Conservation (phyloP, 2,888 invertebrate genomes). For the Drosophila barbarae region DNA sequence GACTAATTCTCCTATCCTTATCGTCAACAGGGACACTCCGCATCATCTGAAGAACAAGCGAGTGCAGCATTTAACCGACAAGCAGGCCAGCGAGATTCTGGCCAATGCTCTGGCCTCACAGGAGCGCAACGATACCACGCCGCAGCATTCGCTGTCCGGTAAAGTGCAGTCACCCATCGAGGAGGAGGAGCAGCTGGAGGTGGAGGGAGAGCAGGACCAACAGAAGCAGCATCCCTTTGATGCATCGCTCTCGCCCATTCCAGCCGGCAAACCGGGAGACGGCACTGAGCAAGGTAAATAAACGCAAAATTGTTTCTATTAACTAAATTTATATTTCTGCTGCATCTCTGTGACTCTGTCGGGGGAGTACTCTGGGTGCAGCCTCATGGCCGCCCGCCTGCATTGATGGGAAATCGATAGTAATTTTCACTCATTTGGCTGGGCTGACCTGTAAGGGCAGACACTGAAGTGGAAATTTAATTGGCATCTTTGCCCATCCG, state of each 20-base stretch:
- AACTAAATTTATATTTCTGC: conserved; percentile 27
- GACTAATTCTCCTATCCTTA: neutral
- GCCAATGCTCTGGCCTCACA: conserved; percentile 78
- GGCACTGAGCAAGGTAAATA: conserved; percentile 51
- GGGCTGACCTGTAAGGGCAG: conserved; percentile 25
- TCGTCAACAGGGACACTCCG: conserved; percentile 95
- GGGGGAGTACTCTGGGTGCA: conserved; percentile 6
- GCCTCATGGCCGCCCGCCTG: neutral
- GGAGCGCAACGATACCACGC: conserved; percentile 66
- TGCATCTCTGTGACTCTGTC: conserved; percentile 9
- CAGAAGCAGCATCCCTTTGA: conserved; percentile 65
- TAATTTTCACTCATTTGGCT: conserved; percentile 38
- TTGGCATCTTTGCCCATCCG: conserved; percentile 16
- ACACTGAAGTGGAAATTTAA: conserved; percentile 37
- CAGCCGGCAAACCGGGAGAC: conserved; percentile 44
- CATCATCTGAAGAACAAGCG: conserved; percentile 99
- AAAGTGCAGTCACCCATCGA: conserved; percentile 78
- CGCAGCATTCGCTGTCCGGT: conserved; percentile 61
- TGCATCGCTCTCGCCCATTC: conserved; percentile 75
- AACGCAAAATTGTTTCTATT: conserved; percentile 40
- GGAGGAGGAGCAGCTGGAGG: conserved; percentile 69
- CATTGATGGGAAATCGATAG: conserved; percentile 36
- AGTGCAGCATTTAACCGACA: conserved; percentile 86
- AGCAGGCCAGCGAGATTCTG: conserved; percentile 85
- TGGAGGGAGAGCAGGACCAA: conserved; percentile 47